Evolutionary conservation across 2,797 vertebrate species (phyloP).

Genomic region (Trematomus bernacchii): DNA sequence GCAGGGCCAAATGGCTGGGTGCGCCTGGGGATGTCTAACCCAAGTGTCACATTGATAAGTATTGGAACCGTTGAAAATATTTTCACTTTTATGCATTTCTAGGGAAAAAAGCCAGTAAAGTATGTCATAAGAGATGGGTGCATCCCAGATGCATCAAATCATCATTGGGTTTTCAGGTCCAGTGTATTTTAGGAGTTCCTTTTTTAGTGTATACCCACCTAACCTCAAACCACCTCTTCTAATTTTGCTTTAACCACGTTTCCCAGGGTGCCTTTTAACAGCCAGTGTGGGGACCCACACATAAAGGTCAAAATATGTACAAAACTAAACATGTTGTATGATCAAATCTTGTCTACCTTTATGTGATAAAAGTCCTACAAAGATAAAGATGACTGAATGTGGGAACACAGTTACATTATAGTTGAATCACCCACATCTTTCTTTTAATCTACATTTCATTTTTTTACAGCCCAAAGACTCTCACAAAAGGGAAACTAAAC

Average conservation of each 20-base stretch:
- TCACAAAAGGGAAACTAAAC: no score
- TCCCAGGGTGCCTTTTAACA: conserved; percentile 41
- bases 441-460: neutral
- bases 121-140: conserved; percentile 23
- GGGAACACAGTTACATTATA: neutral
- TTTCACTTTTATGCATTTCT: conserved; percentile 30
- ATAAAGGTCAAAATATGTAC: conserved; percentile 27
- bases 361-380: neutral
- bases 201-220: conserved; percentile 18
- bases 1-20: conserved; percentile 27
- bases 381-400: neutral
- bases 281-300: neutral
- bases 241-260: conserved; percentile 19
- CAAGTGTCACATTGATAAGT: conserved; percentile 48
- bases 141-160: conserved; percentile 11
- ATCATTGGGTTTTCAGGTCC: conserved; percentile 31
- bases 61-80: conserved; percentile 25
- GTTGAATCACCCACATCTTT: neutral
- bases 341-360: neutral
- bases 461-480: neutral
- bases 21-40: conserved; percentile 20
- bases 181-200: conserved; percentile 43
- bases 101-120: neutral
- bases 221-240: conserved; percentile 45
- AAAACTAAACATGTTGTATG: neutral